phyloP scores from a whole-genome alignment of 2,113 vertebrate species.

The Salvelinus fontinalis region DNA sequence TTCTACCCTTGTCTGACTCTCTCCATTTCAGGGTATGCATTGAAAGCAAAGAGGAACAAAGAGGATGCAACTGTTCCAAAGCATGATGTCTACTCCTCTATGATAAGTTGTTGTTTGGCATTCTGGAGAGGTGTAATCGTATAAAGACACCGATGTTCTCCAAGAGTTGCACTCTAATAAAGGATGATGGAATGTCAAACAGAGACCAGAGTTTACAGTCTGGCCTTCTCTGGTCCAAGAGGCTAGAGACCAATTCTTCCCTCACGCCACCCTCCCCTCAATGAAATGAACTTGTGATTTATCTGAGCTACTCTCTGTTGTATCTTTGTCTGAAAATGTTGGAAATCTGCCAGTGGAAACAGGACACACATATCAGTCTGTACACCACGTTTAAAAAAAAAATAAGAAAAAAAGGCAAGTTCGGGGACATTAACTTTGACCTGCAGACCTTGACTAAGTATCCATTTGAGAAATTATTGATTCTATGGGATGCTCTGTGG shows the following conservation, averaged over 20 bases:
- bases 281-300: too few species aligned
- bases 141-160: slow-evolving; percentile 8
- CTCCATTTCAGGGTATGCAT: too few species aligned
- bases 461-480: too few species aligned
- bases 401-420: too few species aligned
- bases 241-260: background rate
- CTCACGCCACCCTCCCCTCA: background rate
- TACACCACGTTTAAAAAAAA: too few species aligned
- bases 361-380: too few species aligned
- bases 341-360: too few species aligned
- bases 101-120: slow-evolving; percentile 29
- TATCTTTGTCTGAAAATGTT: too few species aligned
- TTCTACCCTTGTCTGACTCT: background rate
- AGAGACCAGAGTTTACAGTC: background rate
- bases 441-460: too few species aligned
- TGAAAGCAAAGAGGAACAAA: background rate
- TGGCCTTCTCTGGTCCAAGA: background rate
- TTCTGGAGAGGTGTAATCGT: slow-evolving; percentile 28
- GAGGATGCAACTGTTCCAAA: background rate
- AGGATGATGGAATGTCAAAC: background rate
- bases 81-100: background rate
- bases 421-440: too few species aligned
- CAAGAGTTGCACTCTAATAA: slow-evolving; percentile 7
- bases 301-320: too few species aligned
- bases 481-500: too few species aligned